Percentiles rank a stretch among this genome's conserved stretches.
Evolutionary conservation across 2,797 vertebrate species (phyloP).

Genomic region (Eutrigla gurnardus): DNA sequence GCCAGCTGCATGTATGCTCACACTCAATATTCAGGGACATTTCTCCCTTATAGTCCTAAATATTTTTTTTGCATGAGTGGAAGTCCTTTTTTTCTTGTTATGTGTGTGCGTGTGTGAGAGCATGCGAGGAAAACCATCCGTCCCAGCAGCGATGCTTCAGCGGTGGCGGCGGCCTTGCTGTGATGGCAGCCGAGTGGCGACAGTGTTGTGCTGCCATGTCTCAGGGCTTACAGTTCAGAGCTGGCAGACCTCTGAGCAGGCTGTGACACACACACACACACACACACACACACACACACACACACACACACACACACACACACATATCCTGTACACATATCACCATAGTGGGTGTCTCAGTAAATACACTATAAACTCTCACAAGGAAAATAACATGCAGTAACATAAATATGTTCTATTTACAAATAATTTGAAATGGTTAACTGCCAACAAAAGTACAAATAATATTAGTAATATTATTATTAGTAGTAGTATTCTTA

Average conservation of each 20-base stretch:
- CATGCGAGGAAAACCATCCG: not conserved
- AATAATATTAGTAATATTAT: not conserved
- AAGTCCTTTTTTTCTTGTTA: not conserved
- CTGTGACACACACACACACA: slow-evolving; percentile 24
- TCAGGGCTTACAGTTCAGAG: slow-evolving; percentile 17
- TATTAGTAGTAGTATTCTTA: not conserved
- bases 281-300: slow-evolving; percentile 18
- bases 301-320: slow-evolving; percentile 22
- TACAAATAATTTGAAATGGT: not conserved
- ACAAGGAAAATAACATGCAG: not conserved
- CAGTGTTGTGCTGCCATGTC: slow-evolving; percentile 43
- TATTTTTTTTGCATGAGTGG: slow-evolving; percentile 21
- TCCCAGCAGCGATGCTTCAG: not conserved
- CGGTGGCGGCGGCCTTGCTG: slow-evolving; percentile 19
- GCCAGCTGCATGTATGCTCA: slow-evolving; percentile 63
- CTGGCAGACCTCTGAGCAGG: slow-evolving; percentile 36
- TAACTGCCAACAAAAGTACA: not conserved
- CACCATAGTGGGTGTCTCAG: not conserved
- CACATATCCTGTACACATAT: not conserved
- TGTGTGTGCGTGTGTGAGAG: slow-evolving; percentile 4
- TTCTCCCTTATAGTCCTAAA: slow-evolving; percentile 21
- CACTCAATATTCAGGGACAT: slow-evolving; percentile 31
- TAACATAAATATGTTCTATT: too few relatives aligned
- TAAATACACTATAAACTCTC: not conserved
- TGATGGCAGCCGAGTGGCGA: slow-evolving; percentile 40